Evolutionary conservation across 1,140 invertebrate species (phyloP), one percentile per base, ranked within the genome.

Genomic region (Penaeus chinensis): DNA sequence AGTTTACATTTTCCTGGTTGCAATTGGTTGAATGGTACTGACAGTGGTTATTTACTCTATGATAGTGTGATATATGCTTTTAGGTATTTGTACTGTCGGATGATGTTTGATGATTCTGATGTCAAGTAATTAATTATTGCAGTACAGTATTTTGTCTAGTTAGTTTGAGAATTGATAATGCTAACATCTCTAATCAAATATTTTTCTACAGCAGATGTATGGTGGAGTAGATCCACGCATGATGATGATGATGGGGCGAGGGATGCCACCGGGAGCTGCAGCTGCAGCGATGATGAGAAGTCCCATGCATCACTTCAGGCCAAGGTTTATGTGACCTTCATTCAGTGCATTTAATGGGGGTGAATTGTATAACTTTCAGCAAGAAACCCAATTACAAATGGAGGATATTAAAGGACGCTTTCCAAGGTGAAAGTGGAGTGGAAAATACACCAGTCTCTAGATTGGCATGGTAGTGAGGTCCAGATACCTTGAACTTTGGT

Each of bases 171-270:
- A 42, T 54, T 54, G 54, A 13, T 54, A 16, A 11, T 54, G 2
- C 10, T 54, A 54, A 16, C 54, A 54, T 54, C 16, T 2, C 54
- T 54, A 13, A 54, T 54, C 54, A 54, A 54, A 54, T 54, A 54
- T 54, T 54, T 54, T 8, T 54, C 10, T 54, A 37, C 82, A 84
- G 82, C 86, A 87, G 61, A 82, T 87, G 80, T 87, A 87, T 65
- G 86, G 86, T n/a, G 54, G 71, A 24, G 62, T 87, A 22, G 86
- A 87, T 60, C 86, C 86, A 8, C 60, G 86, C 10, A 87, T 87
- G 86, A 87, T 87, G 86, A 87, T 87, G 86, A 87, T 87, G 71
- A 87, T 87, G 86, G 86, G 86, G 10, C 86, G 86, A 65, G 86
- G 86, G 10, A 82, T 87, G 79, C 86, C 86, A 24, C 86, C 80